Evolutionary conservation across 1,140 invertebrate species (phyloP), one percentile per base, ranked within the genome.

Genomic region (Trichonephila clavata): DNA sequence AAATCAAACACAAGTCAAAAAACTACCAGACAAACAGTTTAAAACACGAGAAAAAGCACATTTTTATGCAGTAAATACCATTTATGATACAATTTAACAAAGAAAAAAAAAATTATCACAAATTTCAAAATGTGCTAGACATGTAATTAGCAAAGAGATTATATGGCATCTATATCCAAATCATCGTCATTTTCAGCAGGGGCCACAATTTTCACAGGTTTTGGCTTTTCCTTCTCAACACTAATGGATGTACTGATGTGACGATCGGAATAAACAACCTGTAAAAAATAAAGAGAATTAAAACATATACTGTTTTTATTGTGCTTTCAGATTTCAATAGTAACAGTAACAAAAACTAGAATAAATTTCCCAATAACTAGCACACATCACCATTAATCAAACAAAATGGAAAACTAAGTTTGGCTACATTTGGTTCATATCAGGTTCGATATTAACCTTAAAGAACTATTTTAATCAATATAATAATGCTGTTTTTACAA

Each of bases 151-250:
- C 92, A 81, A 65, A 90, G 57, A 86, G 61, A 96, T 97, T 98
- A 99, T 95, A 99, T 98, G 95, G 98, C 98, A 97, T 99, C 98
- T 95, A 99, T 99, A 96, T 99, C 98, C 95, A 99, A 96, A 95
- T 97, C 97, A 50, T 97, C 96, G 94, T 96, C 96, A 94, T 96
- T 96, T 60, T 94, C 95, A 86, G 95, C 95, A 94, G 95, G 95
- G 95, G 87, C 43, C 94, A 50, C 91, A 71, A 39, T 39, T 90
- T 94, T 90, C 18, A 80, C 92, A 89, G 95, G 96, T 94, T 97
- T 97, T 81, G 94, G 81, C 21, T 27, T 24, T 88, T 94, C 94
- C 43, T 94, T 94, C 57, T 94, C 94, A 61, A 97, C 97, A 95
- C 98, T 97, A 94, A 98, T 96, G 39, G 97, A 97, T 65, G 97